Conservation (phyloP, 2,888 invertebrate genomes). For the Orchestes rusci region DNA sequence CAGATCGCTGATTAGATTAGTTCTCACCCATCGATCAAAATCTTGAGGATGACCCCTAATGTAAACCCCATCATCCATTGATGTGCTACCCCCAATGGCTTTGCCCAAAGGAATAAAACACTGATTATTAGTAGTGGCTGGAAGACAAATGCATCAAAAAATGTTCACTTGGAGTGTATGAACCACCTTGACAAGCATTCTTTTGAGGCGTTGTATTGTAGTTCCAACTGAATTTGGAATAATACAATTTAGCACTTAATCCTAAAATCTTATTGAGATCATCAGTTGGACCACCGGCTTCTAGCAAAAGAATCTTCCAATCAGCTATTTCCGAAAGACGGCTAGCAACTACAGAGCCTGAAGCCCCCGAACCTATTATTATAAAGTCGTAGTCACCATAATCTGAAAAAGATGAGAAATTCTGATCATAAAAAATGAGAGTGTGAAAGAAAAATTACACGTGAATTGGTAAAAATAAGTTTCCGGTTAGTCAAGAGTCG, state of each 20-base stretch:
- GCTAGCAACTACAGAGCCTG: constrained; percentile 27
- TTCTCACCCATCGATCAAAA: constrained; percentile 70
- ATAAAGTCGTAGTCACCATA: constrained; percentile 27
- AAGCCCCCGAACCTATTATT: constrained; percentile 27
- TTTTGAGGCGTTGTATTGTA: constrained; percentile 24
- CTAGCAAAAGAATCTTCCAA: constrained; percentile 26
- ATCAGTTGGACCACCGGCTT: constrained; percentile 26
- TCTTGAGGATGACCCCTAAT: constrained; percentile 75
- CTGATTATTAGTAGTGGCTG: constrained; percentile 34
- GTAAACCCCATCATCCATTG: constrained; percentile 79
- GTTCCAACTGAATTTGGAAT: constrained; percentile 25
- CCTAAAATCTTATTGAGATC: constrained; percentile 26
- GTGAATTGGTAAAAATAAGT: too few species aligned
- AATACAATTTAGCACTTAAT: constrained; percentile 6
- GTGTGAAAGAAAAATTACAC: too few species aligned
- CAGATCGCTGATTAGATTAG: too few species aligned
- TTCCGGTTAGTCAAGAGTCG: too few species aligned
- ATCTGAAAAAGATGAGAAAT: constrained; percentile 16
- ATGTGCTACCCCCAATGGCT: constrained; percentile 68
- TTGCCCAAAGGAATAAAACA: constrained; percentile 59
- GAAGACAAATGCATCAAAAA: neutral
- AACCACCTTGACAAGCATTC: constrained; percentile 25
- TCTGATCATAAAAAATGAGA: too few species aligned
- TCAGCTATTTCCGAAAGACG: constrained; percentile 25
- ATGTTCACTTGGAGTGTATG: too few species aligned